Base-by-base conservation (phyloP, 2,797 vertebrate genomes). In the Sardinella longiceps region DNA sequence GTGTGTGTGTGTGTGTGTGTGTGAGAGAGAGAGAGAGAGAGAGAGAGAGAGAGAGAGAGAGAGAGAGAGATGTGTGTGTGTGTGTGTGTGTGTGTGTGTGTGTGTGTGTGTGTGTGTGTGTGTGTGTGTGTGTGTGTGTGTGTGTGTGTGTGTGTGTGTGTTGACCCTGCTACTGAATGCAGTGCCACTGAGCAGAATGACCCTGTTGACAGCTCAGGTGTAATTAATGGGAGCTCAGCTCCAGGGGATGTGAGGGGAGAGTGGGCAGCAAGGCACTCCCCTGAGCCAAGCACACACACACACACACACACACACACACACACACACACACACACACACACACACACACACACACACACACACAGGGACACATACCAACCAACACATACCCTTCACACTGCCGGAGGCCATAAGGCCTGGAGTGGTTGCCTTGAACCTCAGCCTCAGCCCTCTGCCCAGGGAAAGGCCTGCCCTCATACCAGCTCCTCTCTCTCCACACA, bases 191-290 rank as follows among this genome's bases (percentile, higher is more conserved):
- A 83, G 86, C 84, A 87, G 70, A 63, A 2, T 90, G 90, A 90
- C 90, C 91, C 88, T 89, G 84, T 89, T 89, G 88, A 87, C 87
- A 90, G 87, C 82, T 91, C 87, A 90, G 89, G 89, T 92, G 90
- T 91, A 87, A 88, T 87, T 91, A 91, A 91, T 89, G 60, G 88
- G 84, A 88, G 85, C 88, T 86, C 84, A 86, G 89, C 89, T 91
- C 58, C 83, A 87, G 89, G 89, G 87, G 83, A 87, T 87, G 87
- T 88, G 84, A 86, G 88, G 60, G 83, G 87, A 85, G 63, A 87
- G 85, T 88, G 85, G 81, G 87, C 81, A 83, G 86, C 39, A 80
- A 82, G 84, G 63, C 3, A 20, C 83, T 85, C 89, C 88, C 87
- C 43, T 84, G 87, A 87, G 86, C 9, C 81, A 81, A 70, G 85